Conservation (phyloP, 2,113 vertebrate species). For the Apteryx owenii region DNA sequence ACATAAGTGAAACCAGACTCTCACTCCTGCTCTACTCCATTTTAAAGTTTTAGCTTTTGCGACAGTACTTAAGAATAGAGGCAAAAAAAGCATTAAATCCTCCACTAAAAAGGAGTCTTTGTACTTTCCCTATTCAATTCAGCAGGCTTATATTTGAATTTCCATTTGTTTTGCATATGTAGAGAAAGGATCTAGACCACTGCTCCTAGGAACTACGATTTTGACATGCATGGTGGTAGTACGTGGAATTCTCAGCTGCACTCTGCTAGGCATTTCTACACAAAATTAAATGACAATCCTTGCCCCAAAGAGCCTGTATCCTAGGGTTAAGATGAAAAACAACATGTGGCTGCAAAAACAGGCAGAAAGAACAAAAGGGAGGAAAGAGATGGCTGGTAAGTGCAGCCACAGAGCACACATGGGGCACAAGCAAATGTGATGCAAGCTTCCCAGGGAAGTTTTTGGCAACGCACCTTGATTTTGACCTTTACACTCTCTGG, state of each 20-base stretch:
- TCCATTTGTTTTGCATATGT: not conserved
- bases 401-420: not conserved
- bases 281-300: not conserved
- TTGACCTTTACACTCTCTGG: not conserved
- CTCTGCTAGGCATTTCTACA: not conserved
- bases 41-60: not conserved
- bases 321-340: not conserved
- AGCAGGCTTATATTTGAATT: not conserved
- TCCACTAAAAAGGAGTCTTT: not conserved
- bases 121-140: not conserved
- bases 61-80: not conserved
- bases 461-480: not conserved
- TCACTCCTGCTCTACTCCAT: not conserved
- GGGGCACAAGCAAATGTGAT: not conserved
- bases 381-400: not conserved
- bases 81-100: not conserved
- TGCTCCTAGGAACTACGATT: not conserved
- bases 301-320: not conserved
- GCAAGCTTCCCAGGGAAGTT: not conserved
- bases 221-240: not conserved
- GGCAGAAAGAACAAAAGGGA: not conserved
- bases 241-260: not conserved
- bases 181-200: not conserved
- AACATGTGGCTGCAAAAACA: not conserved
- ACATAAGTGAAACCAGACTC: slow-evolving; percentile 45